phyloP scores from a whole-genome alignment of 1,140 invertebrate genomes.

The Leptopilina clavipes region DNA sequence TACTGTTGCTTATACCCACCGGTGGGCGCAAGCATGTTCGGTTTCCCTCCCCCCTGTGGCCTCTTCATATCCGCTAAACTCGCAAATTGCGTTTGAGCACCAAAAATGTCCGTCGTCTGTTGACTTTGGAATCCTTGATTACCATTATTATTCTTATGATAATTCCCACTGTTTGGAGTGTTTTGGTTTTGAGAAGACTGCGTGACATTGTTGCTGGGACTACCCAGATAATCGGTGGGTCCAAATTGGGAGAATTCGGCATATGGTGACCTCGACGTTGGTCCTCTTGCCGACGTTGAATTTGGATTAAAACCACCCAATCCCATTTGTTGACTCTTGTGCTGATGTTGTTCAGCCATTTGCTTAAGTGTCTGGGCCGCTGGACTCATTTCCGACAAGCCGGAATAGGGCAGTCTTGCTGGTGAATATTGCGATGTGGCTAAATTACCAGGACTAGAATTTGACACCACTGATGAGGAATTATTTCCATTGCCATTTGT shows the following conservation, averaged over 20 bases:
- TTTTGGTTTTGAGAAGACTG: constrained; percentile 60
- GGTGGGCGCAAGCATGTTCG: constrained; percentile 67
- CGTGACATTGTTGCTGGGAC: constrained; percentile 70
- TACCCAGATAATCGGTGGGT: constrained; percentile 73
- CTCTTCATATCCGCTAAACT: constrained; percentile 73
- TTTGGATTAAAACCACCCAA: constrained; percentile 69
- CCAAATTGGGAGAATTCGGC: constrained; percentile 73
- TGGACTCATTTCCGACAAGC: constrained; percentile 83
- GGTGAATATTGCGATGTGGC: constrained; percentile 73
- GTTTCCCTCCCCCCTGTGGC: constrained; percentile 67
- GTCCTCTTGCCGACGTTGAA: constrained; percentile 63
- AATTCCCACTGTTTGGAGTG: constrained; percentile 52
- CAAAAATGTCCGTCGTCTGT: constrained; percentile 70
- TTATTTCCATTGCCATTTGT: constrained; percentile 59
- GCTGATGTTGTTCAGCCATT: constrained; percentile 97
- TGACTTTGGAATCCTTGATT: constrained; percentile 68
- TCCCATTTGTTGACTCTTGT: constrained; percentile 80
- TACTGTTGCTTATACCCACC: constrained; percentile 78
- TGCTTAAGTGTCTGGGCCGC: constrained; percentile 95
- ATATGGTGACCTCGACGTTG: constrained; percentile 74
- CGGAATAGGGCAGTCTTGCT: constrained; percentile 71
- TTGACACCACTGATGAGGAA: constrained; percentile 53
- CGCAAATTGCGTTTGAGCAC: constrained; percentile 62
- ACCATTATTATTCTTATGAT: constrained; percentile 73
- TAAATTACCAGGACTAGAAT: constrained; percentile 63